Conservation (phyloP, 1,140 invertebrate species). For the Zaprionus davidi region DNA sequence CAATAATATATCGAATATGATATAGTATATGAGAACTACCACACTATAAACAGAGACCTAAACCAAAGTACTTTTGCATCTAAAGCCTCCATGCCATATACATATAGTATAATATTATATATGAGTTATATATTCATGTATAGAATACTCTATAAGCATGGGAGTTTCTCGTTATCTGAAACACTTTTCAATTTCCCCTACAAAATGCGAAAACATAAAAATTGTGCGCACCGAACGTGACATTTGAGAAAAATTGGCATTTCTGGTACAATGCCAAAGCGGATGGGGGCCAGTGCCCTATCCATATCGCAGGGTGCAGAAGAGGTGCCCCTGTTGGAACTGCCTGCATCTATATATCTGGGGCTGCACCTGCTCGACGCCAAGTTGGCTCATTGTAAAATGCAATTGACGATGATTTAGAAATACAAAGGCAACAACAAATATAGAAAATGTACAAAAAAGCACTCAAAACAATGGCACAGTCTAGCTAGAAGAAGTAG, state of each 20-base stretch:
- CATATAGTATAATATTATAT: too few relatives aligned
- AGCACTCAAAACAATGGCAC: slow-evolving; percentile 25
- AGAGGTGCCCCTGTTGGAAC: not conserved
- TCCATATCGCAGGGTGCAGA: not conserved
- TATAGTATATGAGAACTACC: too few relatives aligned
- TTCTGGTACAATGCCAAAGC: not conserved
- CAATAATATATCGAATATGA: too few relatives aligned
- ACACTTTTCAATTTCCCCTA: not conserved
- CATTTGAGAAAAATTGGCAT: not conserved
- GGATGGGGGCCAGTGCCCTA: not conserved
- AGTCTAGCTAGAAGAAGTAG: slow-evolving; percentile 39
- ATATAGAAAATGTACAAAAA: not conserved
- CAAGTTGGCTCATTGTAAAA: slow-evolving; percentile 39
- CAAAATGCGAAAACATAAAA: not conserved
- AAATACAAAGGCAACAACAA: slow-evolving; percentile 37
- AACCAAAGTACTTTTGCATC: too few relatives aligned
- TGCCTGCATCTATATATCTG: not conserved
- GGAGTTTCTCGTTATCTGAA: not conserved
- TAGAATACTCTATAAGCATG: not conserved
- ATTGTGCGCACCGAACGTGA: not conserved
- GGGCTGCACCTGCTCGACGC: slow-evolving; percentile 16
- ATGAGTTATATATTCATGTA: too few relatives aligned
- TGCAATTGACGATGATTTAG: slow-evolving; percentile 45
- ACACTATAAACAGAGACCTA: too few relatives aligned
- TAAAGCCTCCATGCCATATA: too few relatives aligned